A percentile compares a stretch with the other conserved stretches of the same genome.
Evolutionary conservation across 2,888 invertebrate genomes (phyloP).

Genomic region (Anticlea derivata): DNA sequence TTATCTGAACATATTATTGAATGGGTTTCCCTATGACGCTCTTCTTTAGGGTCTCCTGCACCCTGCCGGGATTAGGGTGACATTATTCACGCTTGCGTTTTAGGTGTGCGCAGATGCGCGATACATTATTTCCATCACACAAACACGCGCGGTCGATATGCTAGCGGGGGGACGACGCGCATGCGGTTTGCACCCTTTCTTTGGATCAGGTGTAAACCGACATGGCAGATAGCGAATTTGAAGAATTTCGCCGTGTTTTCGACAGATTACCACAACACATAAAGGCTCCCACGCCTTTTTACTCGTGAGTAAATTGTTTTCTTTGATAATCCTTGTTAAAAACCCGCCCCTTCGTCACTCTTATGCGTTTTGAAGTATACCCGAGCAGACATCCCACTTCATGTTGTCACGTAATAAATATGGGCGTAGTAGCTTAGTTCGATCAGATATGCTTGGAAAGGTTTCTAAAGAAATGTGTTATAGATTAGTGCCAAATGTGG

Average conservation of each 20-base stretch:
- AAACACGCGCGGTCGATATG: constrained; percentile 61
- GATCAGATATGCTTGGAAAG: background rate
- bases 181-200: constrained; percentile 57
- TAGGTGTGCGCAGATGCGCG: constrained; percentile 57
- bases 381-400: constrained; percentile 22
- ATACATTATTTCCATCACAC: constrained; percentile 32
- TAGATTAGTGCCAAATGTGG: constrained; percentile 93
- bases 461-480: constrained; percentile 25
- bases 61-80: constrained; percentile 40
- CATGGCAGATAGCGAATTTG: constrained; percentile 97
- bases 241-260: constrained; percentile 95
- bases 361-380: constrained; percentile 20
- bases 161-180: constrained; percentile 55
- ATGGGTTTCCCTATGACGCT: constrained; percentile 62
- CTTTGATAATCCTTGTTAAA: constrained; percentile 11
- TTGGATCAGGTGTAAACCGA: constrained; percentile 89
- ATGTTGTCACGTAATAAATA: constrained; percentile 44
- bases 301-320: constrained; percentile 89
- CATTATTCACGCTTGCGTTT: constrained; percentile 42
- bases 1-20: constrained; percentile 26
- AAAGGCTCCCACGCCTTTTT: constrained; percentile 91
- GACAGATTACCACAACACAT: constrained; percentile 91
- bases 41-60: constrained; percentile 36
- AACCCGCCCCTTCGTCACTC: background rate
- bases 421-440: constrained; percentile 24